A percentile compares a stretch with the other conserved stretches of the same genome.
phyloP scores from a whole-genome alignment of 2,113 vertebrate genomes.

The Anseranas semipalmata region DNA sequence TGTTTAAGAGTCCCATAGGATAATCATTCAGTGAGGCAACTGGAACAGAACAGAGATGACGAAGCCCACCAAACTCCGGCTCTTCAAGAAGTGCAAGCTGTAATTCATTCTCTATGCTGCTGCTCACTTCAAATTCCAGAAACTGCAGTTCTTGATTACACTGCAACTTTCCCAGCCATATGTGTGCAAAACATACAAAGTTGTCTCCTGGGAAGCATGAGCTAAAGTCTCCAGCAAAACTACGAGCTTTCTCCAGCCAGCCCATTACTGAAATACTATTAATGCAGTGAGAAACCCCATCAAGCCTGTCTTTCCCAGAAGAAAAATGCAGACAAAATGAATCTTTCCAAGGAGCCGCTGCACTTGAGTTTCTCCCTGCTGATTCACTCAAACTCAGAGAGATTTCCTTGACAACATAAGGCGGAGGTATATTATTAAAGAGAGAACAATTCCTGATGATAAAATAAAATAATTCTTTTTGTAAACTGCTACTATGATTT shows the following conservation, averaged over 20 bases:
- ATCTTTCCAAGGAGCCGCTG: neutral
- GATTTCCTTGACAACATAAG: neutral
- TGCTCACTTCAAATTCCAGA: conserved; percentile 24
- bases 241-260: conserved; percentile 11
- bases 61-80: neutral
- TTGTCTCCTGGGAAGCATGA: neutral
- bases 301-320: neutral
- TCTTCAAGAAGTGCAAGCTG: neutral
- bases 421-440: neutral
- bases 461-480: neutral
- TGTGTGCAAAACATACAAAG: conserved; percentile 47
- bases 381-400: neutral
- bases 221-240: neutral
- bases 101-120: neutral
- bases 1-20: neutral
- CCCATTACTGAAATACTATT: neutral
- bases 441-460: conserved; percentile 21
- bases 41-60: neutral
- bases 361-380: neutral
- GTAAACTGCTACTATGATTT: conserved; percentile 2
- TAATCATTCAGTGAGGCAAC: neutral
- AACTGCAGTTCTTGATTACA: neutral
- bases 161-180: conserved; percentile 32
- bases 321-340: neutral
- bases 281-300: neutral